These are phyloP conservation scores for Drosophila nr. medialis DNA, from an alignment of 2,888 invertebrate species.

Conservation along the genomic window DNA sequence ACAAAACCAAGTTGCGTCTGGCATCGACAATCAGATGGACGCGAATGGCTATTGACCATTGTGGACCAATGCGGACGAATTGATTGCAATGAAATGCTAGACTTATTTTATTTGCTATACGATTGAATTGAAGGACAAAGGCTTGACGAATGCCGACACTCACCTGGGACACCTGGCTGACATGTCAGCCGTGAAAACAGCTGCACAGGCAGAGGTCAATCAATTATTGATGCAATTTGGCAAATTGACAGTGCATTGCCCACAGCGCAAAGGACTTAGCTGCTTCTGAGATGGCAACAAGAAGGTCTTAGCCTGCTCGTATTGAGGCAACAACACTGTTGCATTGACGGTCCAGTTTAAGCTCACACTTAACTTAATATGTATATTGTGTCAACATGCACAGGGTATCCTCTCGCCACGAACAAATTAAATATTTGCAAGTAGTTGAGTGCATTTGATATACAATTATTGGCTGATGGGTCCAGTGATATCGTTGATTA, in stretches of 20 bases:
- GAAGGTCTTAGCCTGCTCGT: not conserved
- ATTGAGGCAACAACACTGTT: not conserved
- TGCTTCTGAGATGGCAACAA: not conserved
- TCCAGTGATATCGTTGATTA: constrained; percentile 28
- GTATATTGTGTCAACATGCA: not conserved
- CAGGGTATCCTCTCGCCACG: not conserved
- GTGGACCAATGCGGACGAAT: constrained; percentile 8
- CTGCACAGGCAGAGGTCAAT: constrained; percentile 25
- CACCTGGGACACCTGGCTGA: constrained; percentile 15
- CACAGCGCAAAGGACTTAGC: not conserved
- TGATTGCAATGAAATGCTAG: constrained; percentile 32
- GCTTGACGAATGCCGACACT: constrained; percentile 4
- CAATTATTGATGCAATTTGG: constrained; percentile 53
- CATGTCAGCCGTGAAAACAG: not conserved
- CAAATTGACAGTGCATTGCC: constrained; percentile 35
- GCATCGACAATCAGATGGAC: not conserved
- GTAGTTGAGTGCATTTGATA: constrained; percentile 15
- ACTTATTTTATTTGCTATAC: constrained; percentile 33
- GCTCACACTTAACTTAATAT: not conserved
- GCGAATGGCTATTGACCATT: constrained; percentile 13
- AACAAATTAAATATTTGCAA: not conserved
- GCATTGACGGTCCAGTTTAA: not conserved
- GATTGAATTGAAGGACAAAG: constrained; percentile 26
- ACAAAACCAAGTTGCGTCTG: constrained; percentile 16
- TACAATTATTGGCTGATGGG: constrained; percentile 31